phyloP scores from a whole-genome alignment of 2,888 invertebrate species.

The Drosophila formosana region DNA sequence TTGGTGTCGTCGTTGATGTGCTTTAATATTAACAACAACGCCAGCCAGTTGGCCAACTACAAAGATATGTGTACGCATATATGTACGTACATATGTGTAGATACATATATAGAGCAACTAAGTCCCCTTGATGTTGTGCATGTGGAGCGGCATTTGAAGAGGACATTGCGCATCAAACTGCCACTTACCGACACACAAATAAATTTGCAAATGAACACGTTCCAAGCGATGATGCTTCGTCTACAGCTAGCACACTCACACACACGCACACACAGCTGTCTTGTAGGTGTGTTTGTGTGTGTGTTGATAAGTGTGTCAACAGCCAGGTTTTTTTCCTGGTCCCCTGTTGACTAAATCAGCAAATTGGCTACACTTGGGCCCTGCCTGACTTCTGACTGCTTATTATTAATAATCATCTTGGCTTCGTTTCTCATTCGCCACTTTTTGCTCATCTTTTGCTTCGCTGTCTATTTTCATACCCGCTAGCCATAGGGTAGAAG shows the following conservation, averaged over 20 bases:
- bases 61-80: slow-evolving; percentile 5
- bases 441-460: neutral
- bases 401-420: slow-evolving; percentile 41
- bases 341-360: slow-evolving; percentile 71
- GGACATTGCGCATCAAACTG: slow-evolving; percentile 79
- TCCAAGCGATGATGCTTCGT: slow-evolving; percentile 65
- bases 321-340: slow-evolving; percentile 61
- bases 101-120: slow-evolving; percentile 18
- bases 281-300: slow-evolving; percentile 37
- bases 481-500: too few relatives aligned
- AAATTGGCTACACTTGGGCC: slow-evolving; percentile 73
- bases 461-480: neutral
- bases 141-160: slow-evolving; percentile 67
- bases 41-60: slow-evolving; percentile 49
- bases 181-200: slow-evolving; percentile 79
- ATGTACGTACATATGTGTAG: slow-evolving; percentile 1
- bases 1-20: slow-evolving; percentile 82
- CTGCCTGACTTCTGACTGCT: slow-evolving; percentile 42
- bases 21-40: slow-evolving; percentile 81
- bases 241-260: slow-evolving; percentile 8
- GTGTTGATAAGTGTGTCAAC: slow-evolving; percentile 80
- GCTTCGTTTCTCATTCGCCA: slow-evolving; percentile 10
- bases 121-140: slow-evolving; percentile 48
- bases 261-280: slow-evolving; percentile 8
- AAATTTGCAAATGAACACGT: slow-evolving; percentile 82